Evolutionary conservation across 2,797 vertebrate species (phyloP).

Genomic region (Sphenodon punctatus): DNA sequence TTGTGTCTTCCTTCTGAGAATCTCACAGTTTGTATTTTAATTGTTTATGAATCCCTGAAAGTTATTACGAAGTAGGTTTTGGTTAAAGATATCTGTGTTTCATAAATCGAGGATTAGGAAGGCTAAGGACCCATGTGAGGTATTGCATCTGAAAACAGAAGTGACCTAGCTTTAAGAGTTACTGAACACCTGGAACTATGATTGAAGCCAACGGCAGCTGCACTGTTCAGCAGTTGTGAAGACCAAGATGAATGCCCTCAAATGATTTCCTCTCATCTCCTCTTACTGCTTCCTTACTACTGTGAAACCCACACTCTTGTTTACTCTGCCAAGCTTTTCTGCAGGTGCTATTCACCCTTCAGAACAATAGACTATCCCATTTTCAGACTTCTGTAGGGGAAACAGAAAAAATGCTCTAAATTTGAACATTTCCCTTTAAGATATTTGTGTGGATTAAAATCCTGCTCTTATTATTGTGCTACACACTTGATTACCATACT

Average conservation of each 20-base stretch:
- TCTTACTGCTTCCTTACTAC: background rate
- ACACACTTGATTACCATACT: background rate
- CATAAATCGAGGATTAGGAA: background rate
- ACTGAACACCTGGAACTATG: background rate
- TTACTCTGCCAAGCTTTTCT: background rate
- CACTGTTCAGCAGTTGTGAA: background rate
- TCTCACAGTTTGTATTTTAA: background rate
- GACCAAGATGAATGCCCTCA: too few relatives aligned
- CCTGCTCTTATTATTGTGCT: background rate
- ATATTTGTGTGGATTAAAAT: background rate
- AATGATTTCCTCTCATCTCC: background rate
- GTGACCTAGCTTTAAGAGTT: background rate
- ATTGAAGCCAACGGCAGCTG: background rate
- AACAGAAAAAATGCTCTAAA: background rate
- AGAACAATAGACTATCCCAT: too few relatives aligned
- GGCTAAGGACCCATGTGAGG: background rate
- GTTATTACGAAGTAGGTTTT: background rate
- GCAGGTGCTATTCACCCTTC: background rate
- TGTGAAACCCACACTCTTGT: background rate
- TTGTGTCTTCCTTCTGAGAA: background rate
- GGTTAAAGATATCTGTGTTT: background rate
- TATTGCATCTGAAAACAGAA: background rate
- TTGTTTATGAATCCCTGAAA: constrained; percentile 20
- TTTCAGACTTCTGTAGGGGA: too few relatives aligned
- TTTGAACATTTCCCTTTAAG: background rate